phyloP scores from a whole-genome alignment of 37 sponge, comb jelly and placozoan species.

The Amphimedon queenslandica region DNA sequence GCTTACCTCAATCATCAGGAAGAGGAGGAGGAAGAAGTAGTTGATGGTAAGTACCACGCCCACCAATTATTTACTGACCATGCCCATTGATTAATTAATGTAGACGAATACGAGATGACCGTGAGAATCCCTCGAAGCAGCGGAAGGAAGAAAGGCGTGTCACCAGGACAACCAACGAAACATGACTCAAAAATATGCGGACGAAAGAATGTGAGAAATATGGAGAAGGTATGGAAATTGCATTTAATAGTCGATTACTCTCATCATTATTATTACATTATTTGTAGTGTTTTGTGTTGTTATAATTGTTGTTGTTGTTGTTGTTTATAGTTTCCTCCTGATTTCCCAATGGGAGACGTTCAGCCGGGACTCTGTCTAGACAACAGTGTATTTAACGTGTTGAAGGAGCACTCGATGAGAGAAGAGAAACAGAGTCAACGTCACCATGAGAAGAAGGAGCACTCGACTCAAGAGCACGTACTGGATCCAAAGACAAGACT shows the following conservation, averaged over 20 bases:
- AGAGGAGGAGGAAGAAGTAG: too few species aligned
- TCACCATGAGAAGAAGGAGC: conserved; percentile 88
- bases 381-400: conserved; percentile 76
- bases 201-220: conserved; percentile 68
- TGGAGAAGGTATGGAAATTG: conserved; percentile 64
- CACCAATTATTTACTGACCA: too few species aligned
- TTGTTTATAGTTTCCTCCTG: conserved; percentile 58
- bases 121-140: conserved; percentile 14
- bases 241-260: conserved; percentile 4
- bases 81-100: too few species aligned
- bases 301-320: neutral
- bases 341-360: conserved; percentile 78
- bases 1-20: too few species aligned
- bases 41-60: too few species aligned
- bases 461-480: conserved; percentile 82
- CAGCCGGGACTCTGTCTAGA: conserved; percentile 63
- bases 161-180: conserved; percentile 66
- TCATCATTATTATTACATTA: neutral
- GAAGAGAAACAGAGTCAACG: conserved; percentile 68
- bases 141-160: conserved; percentile 31
- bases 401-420: conserved; percentile 68
- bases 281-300: neutral
- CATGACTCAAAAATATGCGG: conserved; percentile 83
- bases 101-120: too few species aligned
- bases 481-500: conserved; percentile 87